A percentile compares a stretch with the other conserved stretches of the same genome.
Evolutionary conservation across 2,888 invertebrate genomes (phyloP).

Genomic region (Clostera curtula): DNA sequence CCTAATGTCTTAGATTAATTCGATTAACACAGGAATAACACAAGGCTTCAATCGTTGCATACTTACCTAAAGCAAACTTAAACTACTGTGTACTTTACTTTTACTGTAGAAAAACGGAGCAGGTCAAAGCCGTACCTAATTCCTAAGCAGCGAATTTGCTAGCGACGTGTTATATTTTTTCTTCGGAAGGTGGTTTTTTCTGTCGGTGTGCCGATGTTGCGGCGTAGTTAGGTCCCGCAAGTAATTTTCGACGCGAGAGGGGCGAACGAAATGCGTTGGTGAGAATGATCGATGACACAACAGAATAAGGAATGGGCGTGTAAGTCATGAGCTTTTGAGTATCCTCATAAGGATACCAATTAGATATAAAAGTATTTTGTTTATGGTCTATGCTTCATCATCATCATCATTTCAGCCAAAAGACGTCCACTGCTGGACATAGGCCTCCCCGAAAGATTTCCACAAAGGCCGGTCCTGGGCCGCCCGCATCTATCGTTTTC

Average conservation of each 20-base stretch:
- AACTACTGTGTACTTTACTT: no score
- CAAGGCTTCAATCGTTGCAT: no score
- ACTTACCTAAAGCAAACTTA: no score
- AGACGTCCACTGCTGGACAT: no score
- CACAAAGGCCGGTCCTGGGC: no score
- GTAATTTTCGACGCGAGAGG: conserved; percentile 55
- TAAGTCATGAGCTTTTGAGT: conserved; percentile 18
- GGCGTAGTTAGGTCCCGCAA: conserved; percentile 47
- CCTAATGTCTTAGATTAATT: no score
- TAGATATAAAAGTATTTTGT: not conserved
- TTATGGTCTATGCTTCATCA: no score
- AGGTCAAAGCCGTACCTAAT: conserved; percentile 17
- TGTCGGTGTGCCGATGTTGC: conserved; percentile 29
- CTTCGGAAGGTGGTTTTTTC: conserved; percentile 25
- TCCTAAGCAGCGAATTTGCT: conserved; percentile 12
- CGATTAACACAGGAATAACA: no score
- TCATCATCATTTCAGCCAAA: no score
- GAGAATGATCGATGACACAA: conserved; percentile 64
- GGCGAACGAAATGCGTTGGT: conserved; percentile 37
- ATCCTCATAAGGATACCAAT: not conserved
- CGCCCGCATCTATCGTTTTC: no score
- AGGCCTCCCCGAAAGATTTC: no score
- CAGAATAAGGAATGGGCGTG: conserved; percentile 28
- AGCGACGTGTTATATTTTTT: conserved; percentile 18
- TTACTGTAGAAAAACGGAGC: no score